Evolutionary conservation across 2,888 invertebrate genomes (phyloP), one percentile per base, ranked within the genome.

Genomic region (Cheilosia vulpina): DNA sequence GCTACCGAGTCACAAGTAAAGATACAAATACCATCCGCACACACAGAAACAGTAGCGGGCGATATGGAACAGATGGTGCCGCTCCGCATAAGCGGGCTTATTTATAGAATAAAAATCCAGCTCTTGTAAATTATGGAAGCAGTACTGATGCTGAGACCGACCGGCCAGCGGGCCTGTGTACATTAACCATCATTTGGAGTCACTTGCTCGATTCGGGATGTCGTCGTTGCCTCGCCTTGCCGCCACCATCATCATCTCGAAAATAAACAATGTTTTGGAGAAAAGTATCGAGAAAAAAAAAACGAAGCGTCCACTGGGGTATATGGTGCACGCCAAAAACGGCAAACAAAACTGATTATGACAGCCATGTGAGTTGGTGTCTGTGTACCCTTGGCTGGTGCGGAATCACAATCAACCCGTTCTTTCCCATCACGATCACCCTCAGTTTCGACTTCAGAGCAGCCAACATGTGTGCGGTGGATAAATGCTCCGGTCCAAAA

Each of bases 21-120:
- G 34, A 52, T 21, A 24, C 52, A 52, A 71, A 13, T 38, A 43
- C 45, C 58, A 27, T 17, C 19, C 17, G 21, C 27, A 52, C 31
- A 52, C 19, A 41, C 27, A 60, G 34, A 27, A 17, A 31, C 31
- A 31, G 31, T 31, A 31, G 31, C 31, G 5, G 6, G 38, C 6
- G 17, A 50, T 50, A 5, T 41, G 53, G 38, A 57, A 57, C 75
- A 75, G 65, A 75, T 75, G 75, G 47, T 75, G 38, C 65, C 17
- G 47, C 55, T 53, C 58, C 43, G 19, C 2, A 13, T 38, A 69
- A 60, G 55, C 73, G 60, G 31, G 66, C 43, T 55, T 81, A 85
- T 85, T 85, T 80, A 80, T 85, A 81, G 84, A 85, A 84, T 66
- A 60, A 45, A 77, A 80, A 76, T 62, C 66, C 76, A 13, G 53